Conservation (phyloP, 1,140 invertebrate species). For the Melanaphis sacchari region DNA sequence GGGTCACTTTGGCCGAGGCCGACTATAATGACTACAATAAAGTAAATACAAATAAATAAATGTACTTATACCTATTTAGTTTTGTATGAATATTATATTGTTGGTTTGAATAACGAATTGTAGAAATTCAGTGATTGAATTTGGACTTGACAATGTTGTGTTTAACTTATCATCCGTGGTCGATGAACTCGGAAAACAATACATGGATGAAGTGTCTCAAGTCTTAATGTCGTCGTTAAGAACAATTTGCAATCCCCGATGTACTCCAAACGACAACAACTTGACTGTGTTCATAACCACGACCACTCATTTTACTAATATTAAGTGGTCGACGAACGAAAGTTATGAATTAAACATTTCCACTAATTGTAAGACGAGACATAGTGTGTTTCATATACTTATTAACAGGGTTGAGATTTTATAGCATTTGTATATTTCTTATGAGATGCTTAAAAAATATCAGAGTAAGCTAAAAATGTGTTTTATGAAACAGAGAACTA, state of each 20-base stretch:
- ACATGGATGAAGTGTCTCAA: not conserved
- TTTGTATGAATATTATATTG: not conserved
- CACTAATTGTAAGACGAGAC: not conserved
- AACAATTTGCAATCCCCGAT: not conserved
- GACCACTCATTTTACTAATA: not conserved
- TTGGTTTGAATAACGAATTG: not conserved
- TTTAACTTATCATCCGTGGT: not conserved
- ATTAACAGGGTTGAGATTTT: too few species aligned
- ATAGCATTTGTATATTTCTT: too few species aligned
- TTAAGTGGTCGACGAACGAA: slow-evolving; percentile 25
- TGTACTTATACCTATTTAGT: not conserved
- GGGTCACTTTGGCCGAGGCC: slow-evolving; percentile 78
- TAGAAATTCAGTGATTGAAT: slow-evolving; percentile 1
- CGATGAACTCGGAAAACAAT: not conserved
- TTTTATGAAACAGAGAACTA: too few species aligned
- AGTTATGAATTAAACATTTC: slow-evolving; percentile 31
- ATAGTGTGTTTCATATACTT: not conserved
- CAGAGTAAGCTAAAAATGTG: too few species aligned
- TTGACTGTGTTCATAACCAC: not conserved
- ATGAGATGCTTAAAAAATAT: too few species aligned
- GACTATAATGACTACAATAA: slow-evolving; percentile 65
- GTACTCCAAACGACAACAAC: not conserved
- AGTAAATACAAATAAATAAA: slow-evolving; percentile 56
- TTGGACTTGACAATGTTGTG: not conserved
- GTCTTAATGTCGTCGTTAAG: not conserved